Conservation (phyloP, 2,888 invertebrate genomes). For the Sphaerophoria taeniata region DNA sequence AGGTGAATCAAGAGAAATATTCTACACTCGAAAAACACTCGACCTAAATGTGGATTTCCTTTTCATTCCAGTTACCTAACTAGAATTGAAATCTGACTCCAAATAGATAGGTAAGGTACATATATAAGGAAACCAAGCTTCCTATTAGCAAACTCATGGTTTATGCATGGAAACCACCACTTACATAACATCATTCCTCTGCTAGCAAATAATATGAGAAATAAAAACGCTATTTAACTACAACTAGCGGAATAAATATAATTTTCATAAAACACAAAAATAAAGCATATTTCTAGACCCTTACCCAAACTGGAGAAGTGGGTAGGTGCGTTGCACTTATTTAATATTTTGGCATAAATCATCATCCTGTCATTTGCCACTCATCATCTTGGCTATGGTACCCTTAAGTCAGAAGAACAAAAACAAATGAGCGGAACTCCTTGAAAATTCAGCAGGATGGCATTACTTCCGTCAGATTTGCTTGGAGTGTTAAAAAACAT, state of each 20-base stretch:
- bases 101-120: not conserved
- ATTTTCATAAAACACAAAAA: conserved; percentile 35
- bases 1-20: conserved; percentile 62
- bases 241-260: conserved; percentile 32
- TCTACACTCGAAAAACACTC: conserved; percentile 64
- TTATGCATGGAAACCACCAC: conserved; percentile 60
- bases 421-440: conserved; percentile 37
- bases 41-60: conserved; percentile 70
- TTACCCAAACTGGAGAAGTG: not conserved
- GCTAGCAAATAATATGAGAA: conserved; percentile 3
- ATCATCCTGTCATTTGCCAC: conserved; percentile 29
- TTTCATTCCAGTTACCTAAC: conserved; percentile 48
- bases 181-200: conserved; percentile 5
- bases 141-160: conserved; percentile 65
- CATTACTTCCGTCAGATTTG: conserved; percentile 22
- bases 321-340: not conserved
- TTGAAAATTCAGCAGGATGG: conserved; percentile 28
- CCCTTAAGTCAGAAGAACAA: conserved; percentile 10
- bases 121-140: conserved; percentile 44
- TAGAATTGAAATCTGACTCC: not conserved
- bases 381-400: conserved; percentile 13
- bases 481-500: conserved; percentile 25
- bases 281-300: conserved; percentile 1
- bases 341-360: conserved; percentile 26
- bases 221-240: conserved; percentile 33